phyloP scores from a whole-genome alignment of 1,140 invertebrate genomes.

The Varroa destructor region DNA sequence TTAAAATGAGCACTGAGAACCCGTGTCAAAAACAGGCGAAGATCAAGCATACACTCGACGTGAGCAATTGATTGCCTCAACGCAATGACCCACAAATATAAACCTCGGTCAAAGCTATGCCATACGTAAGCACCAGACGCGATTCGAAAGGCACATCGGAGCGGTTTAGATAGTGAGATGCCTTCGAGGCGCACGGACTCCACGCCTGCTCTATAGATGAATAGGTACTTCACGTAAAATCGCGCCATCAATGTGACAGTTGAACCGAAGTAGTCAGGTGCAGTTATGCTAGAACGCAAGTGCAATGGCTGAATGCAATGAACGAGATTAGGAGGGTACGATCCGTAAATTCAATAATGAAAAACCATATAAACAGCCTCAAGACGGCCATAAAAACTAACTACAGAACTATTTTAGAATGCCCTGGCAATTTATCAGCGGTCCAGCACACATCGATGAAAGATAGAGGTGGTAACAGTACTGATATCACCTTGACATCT shows the following conservation, averaged over 20 bases:
- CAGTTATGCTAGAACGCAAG: too few species aligned
- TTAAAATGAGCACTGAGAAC: background rate
- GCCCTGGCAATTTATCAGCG: background rate
- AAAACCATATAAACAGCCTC: background rate
- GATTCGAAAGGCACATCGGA: background rate
- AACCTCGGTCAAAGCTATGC: slow-evolving; percentile 2
- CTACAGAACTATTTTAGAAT: background rate
- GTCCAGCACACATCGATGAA: background rate
- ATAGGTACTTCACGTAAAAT: slow-evolving; percentile 16
- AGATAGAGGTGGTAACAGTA: slow-evolving; percentile 4
- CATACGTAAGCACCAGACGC: slow-evolving; percentile 1
- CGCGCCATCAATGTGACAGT: background rate
- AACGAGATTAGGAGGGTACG: background rate
- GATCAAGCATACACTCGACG: background rate
- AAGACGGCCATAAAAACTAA: background rate
- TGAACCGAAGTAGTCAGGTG: background rate
- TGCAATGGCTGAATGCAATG: too few species aligned
- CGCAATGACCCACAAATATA: slow-evolving; percentile 1
- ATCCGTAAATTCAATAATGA: background rate
- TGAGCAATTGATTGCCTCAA: background rate
- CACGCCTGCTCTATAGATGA: background rate
- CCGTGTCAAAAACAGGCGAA: slow-evolving; percentile 22
- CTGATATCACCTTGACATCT: background rate
- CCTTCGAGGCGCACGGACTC: slow-evolving; percentile 12
- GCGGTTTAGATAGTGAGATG: background rate